Evolutionary conservation across 1,140 invertebrate species (phyloP).

Genomic region (Panagrolaimus sp.): DNA sequence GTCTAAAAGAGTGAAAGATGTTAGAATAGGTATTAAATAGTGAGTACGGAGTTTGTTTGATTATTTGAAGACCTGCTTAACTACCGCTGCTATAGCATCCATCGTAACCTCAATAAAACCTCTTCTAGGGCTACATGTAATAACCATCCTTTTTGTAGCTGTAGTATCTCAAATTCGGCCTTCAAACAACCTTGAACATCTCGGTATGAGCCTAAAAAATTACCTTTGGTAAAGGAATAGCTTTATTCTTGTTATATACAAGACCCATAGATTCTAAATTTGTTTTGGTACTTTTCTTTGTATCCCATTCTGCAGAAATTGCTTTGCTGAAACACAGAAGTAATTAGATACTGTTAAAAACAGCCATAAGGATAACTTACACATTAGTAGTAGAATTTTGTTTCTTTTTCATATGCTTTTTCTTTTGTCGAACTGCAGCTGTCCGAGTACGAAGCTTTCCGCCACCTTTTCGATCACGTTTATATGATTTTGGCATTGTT

Average conservation of each 20-base stretch:
- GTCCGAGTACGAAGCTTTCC: background rate
- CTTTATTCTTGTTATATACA: background rate
- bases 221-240: constrained; percentile 10
- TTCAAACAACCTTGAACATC: no score
- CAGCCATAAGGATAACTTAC: constrained; percentile 2
- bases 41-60: no score
- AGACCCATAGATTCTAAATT: background rate
- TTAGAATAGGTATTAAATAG: no score
- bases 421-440: background rate
- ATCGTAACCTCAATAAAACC: no score
- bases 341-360: background rate
- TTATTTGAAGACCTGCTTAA: no score
- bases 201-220: background rate
- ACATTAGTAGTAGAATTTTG: background rate
- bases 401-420: background rate
- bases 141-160: no score
- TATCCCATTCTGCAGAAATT: background rate
- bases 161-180: no score
- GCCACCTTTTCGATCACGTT: background rate
- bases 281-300: background rate
- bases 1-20: background rate
- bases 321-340: background rate
- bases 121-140: no score
- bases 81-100: no score
- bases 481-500: constrained; percentile 9